Base-by-base conservation (phyloP, 2,797 vertebrate species). In the Lithobates sylvaticus region DNA sequence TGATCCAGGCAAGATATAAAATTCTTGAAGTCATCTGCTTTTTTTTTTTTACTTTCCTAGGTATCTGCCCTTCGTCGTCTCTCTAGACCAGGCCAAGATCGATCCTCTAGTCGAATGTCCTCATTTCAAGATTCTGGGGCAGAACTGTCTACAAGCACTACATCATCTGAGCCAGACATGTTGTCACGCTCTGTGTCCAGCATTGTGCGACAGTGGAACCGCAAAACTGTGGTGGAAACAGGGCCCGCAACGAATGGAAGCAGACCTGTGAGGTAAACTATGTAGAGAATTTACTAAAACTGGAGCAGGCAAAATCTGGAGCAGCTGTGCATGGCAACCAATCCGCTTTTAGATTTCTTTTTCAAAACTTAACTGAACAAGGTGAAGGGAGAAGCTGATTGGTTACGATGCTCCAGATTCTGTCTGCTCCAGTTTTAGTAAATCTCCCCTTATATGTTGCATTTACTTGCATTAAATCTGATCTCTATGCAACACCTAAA, bases 171-270 rank as follows among this genome's bases (percentile, higher is more conserved):
- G 78, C 95, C 95, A 0, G 97, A 99, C 58, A 95, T 95, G 0
- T 88, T 92, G 0, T 89, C 91, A 9, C 96, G 97, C 86, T 95
- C 94, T 0, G 98, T 99, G 68, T 98, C 97, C 81, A 98, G 96
- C 86, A 96, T 99, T 1, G 98, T 98, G 86, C 96, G 95, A 13
- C 98, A 99, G 88, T 99, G 98, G 98, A 99, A 99, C 93, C 95
- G 94, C 91, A 99, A 98, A 85, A 94, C 96, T 90, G 96, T 94
- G 10, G 95, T 95, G 77, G 97, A 97, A 84, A 79, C 96, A 89
- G 97, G 93, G 77, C 68, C 93, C 34, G 50, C 92, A 0, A 77
- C 85, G 0, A 94, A 91, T 0, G 92, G 93, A 58, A 36, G 91
- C 70, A 93, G 93, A 79, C 92, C 94, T 0, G 21, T 89, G 89